phyloP scores from a whole-genome alignment of 2,888 invertebrate species.

The Pammene aurita region DNA sequence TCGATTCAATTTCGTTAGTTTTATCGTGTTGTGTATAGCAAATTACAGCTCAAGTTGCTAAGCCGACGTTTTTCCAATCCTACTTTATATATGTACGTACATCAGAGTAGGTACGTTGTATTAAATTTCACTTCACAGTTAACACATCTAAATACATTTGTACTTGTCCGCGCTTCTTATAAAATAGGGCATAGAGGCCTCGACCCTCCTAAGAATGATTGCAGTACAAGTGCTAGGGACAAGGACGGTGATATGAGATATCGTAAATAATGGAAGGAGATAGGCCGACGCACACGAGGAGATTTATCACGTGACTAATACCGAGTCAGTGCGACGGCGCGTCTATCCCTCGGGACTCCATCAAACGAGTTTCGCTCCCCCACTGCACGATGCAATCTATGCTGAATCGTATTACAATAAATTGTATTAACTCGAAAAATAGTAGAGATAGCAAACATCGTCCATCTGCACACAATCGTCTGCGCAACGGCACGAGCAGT shows the following conservation, averaged over 20 bases:
- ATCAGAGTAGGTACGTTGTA: conserved; percentile 1
- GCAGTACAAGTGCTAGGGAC: conserved; percentile 69
- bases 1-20: conserved; percentile 4
- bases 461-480: conserved; percentile 81
- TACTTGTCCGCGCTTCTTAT: conserved; percentile 62
- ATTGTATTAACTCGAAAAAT: conserved; percentile 84
- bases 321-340: conserved; percentile 75
- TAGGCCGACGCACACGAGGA: conserved; percentile 66
- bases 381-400: conserved; percentile 81
- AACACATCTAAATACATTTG: conserved; percentile 53
- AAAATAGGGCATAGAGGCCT: conserved; percentile 67
- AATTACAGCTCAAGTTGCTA: conserved; percentile 4
- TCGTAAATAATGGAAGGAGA: conserved; percentile 66
- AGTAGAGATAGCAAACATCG: conserved; percentile 82
- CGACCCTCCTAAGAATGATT: conserved; percentile 63
- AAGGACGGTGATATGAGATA: conserved; percentile 64
- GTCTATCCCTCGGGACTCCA: conserved; percentile 76
- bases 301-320: conserved; percentile 83
- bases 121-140: conserved; percentile 24
- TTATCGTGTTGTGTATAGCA: background rate
- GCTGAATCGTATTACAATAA: conserved; percentile 84
- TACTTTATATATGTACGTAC: too few species aligned
- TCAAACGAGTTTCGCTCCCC: conserved; percentile 83
- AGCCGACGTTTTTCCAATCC: conserved; percentile 6
- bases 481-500: conserved; percentile 53